These are phyloP conservation scores for Radopholus similis DNA, from an alignment of 1,140 invertebrate genomes.

Conservation along the genomic window DNA sequence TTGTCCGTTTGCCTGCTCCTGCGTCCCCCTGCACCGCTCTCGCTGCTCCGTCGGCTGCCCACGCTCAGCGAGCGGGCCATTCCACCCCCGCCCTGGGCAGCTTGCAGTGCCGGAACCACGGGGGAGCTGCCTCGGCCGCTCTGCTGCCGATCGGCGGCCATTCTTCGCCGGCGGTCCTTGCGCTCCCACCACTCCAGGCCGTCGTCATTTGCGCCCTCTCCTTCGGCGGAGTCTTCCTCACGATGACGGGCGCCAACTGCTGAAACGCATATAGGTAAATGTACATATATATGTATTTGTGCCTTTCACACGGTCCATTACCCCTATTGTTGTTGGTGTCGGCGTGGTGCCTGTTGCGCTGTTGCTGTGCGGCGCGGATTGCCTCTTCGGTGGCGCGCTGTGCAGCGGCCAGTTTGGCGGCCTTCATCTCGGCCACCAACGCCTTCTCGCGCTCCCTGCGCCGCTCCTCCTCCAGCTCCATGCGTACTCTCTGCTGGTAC, in stretches of 20 bases:
- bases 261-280: background rate
- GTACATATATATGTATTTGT: background rate
- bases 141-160: background rate
- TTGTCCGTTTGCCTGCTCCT: background rate
- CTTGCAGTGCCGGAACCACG: constrained; percentile 13
- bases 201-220: background rate
- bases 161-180: constrained; percentile 3
- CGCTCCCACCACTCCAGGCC: constrained; percentile 36
- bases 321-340: background rate
- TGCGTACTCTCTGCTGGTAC: constrained; percentile 31
- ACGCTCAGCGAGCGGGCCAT: background rate
- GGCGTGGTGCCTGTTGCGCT: background rate
- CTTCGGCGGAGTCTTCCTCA: background rate
- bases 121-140: constrained; percentile 5
- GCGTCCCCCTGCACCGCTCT: background rate
- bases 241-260: background rate
- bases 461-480: constrained; percentile 34
- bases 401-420: constrained; percentile 37
- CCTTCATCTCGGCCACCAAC: constrained; percentile 30
- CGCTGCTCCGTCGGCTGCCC: background rate
- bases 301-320: no score
- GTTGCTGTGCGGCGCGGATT: background rate
- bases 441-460: constrained; percentile 20
- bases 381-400: constrained; percentile 22
- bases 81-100: background rate